A percentile compares a stretch with the other conserved stretches of the same genome.
Conservation (phyloP, 2,797 vertebrate species). For the Podarcis lilfordi region DNA sequence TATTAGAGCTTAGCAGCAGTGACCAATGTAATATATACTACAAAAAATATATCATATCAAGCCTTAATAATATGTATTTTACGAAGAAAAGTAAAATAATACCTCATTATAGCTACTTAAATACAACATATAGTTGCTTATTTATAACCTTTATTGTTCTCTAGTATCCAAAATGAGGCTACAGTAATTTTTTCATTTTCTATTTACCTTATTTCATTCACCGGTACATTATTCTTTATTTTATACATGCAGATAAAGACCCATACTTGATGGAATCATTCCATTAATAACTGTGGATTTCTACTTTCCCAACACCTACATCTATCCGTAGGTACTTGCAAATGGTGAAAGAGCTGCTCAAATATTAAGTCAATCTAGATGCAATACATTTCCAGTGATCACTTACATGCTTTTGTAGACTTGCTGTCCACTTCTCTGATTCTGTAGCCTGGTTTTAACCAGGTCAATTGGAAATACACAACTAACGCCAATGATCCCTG, state of each 20-base stretch:
- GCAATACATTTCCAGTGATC: background rate
- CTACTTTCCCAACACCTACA: background rate
- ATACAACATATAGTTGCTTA: background rate
- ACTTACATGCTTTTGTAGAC: conserved; percentile 89
- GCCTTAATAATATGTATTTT: background rate
- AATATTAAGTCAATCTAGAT: background rate
- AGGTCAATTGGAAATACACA: conserved; percentile 90
- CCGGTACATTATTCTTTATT: background rate
- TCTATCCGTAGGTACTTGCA: background rate
- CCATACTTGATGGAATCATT: background rate
- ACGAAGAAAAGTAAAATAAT: background rate
- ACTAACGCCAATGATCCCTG: conserved; percentile 87
- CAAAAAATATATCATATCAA: background rate
- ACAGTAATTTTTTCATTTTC: background rate
- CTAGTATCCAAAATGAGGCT: background rate
- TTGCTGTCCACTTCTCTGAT: conserved; percentile 86
- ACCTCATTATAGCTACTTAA: background rate
- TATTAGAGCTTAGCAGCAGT: background rate
- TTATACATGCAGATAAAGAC: background rate
- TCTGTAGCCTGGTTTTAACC: conserved; percentile 88
- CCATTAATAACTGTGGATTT: background rate
- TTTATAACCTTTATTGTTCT: background rate
- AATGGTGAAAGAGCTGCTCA: background rate
- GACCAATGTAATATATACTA: background rate
- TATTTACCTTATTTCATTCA: background rate